These are phyloP conservation scores for Leucozona laternaria DNA, from an alignment of 2,888 invertebrate species.

Conservation along the genomic window DNA sequence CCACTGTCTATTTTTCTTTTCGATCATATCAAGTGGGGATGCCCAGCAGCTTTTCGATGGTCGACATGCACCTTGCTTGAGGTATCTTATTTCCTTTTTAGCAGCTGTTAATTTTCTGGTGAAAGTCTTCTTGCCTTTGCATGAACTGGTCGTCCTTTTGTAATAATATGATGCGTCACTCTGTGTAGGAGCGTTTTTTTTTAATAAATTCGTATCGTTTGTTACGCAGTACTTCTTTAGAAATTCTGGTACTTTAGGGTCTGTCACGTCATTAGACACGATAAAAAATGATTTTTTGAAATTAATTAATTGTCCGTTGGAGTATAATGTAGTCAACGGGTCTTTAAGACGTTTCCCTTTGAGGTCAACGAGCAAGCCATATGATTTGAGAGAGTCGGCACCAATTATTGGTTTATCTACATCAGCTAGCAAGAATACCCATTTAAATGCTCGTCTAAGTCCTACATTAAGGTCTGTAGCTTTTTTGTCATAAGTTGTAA, in stretches of 20 bases:
- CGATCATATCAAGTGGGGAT: conserved; percentile 54
- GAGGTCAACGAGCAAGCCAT: background rate
- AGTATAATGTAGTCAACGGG: too few species aligned
- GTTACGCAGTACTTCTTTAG: background rate
- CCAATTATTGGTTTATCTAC: background rate
- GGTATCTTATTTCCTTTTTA: conserved; percentile 23
- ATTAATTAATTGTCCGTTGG: too few species aligned
- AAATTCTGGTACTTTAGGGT: too few species aligned
- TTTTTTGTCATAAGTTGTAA: too few species aligned
- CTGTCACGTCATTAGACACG: too few species aligned
- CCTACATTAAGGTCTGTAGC: too few species aligned
- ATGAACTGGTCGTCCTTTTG: conserved; percentile 52
- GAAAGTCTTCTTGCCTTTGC: conserved; percentile 55
- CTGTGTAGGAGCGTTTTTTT: background rate
- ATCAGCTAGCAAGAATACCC: background rate
- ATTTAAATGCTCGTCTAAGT: background rate
- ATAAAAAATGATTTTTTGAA: too few species aligned
- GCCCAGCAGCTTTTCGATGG: conserved; percentile 68
- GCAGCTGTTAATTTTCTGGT: conserved; percentile 50
- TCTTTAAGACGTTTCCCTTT: too few species aligned
- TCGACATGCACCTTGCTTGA: conserved; percentile 51
- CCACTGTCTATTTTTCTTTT: conserved; percentile 34
- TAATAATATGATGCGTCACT: conserved; percentile 45
- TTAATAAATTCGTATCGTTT: background rate
- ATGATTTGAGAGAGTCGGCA: background rate